These are phyloP conservation scores for Oscheius sp. DNA, from an alignment of 2,888 invertebrate genomes.

Conservation along the genomic window DNA sequence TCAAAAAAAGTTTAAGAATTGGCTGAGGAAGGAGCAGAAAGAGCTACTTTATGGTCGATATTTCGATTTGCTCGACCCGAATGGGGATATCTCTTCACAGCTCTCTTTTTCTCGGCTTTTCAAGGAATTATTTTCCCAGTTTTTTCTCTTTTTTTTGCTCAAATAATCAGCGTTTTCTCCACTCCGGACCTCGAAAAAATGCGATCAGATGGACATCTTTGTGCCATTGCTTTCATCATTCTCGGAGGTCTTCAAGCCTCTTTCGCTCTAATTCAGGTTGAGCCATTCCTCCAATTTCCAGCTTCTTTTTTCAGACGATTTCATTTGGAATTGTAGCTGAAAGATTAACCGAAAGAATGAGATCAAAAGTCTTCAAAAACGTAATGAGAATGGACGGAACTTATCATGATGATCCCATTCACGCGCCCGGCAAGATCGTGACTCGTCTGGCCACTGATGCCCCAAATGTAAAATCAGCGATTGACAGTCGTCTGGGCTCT, in stretches of 20 bases:
- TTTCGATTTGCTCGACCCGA: conserved; percentile 71
- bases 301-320: conserved; percentile 51
- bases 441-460: conserved; percentile 72
- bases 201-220: conserved; percentile 71
- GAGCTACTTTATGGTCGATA: conserved; percentile 63
- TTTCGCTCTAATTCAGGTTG: conserved; percentile 55
- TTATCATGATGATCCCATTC: conserved; percentile 72
- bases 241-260: conserved; percentile 70
- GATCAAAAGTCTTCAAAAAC: conserved; percentile 71
- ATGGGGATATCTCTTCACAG: conserved; percentile 70
- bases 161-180: conserved; percentile 68
- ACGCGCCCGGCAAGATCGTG: conserved; percentile 71
- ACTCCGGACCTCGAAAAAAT: conserved; percentile 70
- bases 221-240: conserved; percentile 71
- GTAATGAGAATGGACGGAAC: conserved; percentile 72
- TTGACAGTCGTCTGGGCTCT: conserved; percentile 71
- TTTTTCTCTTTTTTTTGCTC: conserved; percentile 72
- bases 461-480: conserved; percentile 72
- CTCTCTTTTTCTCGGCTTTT: conserved; percentile 69
- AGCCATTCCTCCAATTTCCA: conserved; percentile 37
- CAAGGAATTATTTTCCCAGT: conserved; percentile 71
- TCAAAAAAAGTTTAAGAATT: conserved; percentile 34
- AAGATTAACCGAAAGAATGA: conserved; percentile 70
- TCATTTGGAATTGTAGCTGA: conserved; percentile 71
- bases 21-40: conserved; percentile 55